Conservation (phyloP, 1,140 invertebrate genomes). For the Xylocopa sonorina region DNA sequence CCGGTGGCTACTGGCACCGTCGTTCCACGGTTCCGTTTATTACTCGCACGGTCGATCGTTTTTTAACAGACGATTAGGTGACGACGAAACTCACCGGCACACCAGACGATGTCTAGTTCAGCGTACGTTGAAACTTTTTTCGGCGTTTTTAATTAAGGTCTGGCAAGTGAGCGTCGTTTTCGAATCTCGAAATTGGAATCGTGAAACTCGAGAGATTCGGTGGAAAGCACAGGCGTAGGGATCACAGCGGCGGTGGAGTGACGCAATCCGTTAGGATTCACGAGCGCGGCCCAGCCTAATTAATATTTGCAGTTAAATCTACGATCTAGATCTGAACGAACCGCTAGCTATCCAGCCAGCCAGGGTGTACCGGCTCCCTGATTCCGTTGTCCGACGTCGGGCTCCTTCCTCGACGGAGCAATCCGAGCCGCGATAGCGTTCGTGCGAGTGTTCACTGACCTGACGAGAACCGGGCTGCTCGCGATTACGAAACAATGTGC, state of each 20-base stretch:
- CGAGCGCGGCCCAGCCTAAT: constrained; percentile 67
- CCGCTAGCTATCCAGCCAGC: constrained; percentile 71
- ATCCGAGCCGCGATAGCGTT: constrained; percentile 56
- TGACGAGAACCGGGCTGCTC: constrained; percentile 59
- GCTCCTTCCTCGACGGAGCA: constrained; percentile 42
- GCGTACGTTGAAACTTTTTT: too few relatives aligned
- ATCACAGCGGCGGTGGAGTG: constrained; percentile 23
- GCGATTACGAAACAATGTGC: constrained; percentile 55
- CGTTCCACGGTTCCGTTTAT: background rate
- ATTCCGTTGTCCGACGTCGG: constrained; percentile 72
- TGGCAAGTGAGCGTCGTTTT: too few relatives aligned
- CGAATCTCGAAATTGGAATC: too few relatives aligned
- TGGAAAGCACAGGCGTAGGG: background rate
- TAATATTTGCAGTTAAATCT: constrained; percentile 76
- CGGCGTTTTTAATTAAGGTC: too few relatives aligned
- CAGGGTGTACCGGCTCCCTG: constrained; percentile 68
- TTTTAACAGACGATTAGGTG: background rate
- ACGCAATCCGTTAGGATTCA: constrained; percentile 63
- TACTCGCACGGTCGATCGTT: background rate
- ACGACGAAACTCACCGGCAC: too few relatives aligned
- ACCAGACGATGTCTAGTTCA: too few relatives aligned
- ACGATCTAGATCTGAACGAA: constrained; percentile 76
- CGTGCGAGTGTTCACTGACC: constrained; percentile 69
- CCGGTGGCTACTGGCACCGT: constrained; percentile 5
- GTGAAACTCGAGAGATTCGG: too few relatives aligned